A percentile compares a stretch with the other conserved stretches of the same genome.
Evolutionary conservation across 1,140 invertebrate species (phyloP).

Genomic region (Nasonia giraulti): DNA sequence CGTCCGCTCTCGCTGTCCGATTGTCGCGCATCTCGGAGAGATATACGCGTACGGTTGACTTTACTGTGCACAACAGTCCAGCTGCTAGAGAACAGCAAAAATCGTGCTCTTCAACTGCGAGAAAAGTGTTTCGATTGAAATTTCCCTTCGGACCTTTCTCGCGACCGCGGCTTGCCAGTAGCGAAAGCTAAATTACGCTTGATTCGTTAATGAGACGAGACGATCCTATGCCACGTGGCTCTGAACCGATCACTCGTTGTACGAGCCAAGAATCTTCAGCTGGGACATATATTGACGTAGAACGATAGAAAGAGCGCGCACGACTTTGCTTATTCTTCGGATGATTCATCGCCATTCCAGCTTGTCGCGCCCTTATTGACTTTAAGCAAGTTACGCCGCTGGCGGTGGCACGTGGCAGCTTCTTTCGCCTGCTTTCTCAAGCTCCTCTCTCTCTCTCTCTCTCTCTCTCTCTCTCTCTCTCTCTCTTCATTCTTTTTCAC

Average conservation of each 20-base stretch:
- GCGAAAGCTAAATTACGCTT: constrained; percentile 27
- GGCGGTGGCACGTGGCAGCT: constrained; percentile 36
- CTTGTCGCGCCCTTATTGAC: constrained; percentile 62
- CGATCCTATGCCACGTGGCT: too few relatives aligned
- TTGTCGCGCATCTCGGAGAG: too few relatives aligned
- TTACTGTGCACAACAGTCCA: too few relatives aligned
- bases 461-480: constrained; percentile 12
- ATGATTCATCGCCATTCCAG: constrained; percentile 49
- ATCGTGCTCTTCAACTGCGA: too few relatives aligned
- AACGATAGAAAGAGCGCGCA: background rate
- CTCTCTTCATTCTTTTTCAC: background rate
- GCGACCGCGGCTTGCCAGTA: background rate
- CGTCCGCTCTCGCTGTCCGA: background rate
- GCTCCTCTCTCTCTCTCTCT: background rate
- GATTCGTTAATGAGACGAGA: constrained; percentile 35
- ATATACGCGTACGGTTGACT: too few relatives aligned
- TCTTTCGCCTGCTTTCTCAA: constrained; percentile 34
- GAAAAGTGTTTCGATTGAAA: too few relatives aligned
- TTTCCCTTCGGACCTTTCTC: background rate
- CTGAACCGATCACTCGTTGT: too few relatives aligned
- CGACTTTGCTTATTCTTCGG: constrained; percentile 17
- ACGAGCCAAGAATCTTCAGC: constrained; percentile 3
- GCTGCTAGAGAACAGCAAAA: too few relatives aligned
- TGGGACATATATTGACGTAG: background rate
- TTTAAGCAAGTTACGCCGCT: constrained; percentile 56